Evolutionary conservation across 2,888 invertebrate species (phyloP).

Genomic region (Conus canariensis): DNA sequence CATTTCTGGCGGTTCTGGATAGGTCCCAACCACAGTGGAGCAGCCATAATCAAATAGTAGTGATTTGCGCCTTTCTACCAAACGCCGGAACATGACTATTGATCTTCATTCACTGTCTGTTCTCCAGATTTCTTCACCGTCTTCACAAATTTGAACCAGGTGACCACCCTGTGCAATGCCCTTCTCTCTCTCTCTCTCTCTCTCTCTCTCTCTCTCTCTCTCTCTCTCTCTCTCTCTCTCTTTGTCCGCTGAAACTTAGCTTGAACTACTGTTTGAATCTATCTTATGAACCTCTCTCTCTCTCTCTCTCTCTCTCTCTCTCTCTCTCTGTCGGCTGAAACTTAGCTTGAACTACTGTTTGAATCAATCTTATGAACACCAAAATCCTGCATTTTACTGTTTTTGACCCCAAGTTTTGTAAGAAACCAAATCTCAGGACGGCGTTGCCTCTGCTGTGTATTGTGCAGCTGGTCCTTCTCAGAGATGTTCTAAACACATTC

Average conservation of each 20-base stretch:
- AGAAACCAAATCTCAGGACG: too few relatives aligned
- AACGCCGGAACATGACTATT: too few relatives aligned
- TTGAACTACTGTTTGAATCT: not conserved
- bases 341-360: too few relatives aligned
- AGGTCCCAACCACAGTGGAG: not conserved
- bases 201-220: constrained; percentile 23
- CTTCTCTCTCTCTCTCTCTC: constrained; percentile 12
- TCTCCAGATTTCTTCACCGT: too few relatives aligned
- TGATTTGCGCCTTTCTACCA: not conserved
- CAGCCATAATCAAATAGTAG: constrained; percentile 21
- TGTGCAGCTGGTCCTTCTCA: too few relatives aligned
- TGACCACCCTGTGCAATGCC: not conserved
- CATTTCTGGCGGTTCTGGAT: constrained; percentile 22
- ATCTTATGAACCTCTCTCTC: not conserved
- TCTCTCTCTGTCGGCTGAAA: not conserved
- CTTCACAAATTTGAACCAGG: too few relatives aligned
- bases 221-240: not conserved
- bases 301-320: not conserved
- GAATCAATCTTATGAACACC: too few relatives aligned
- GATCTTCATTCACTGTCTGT: too few relatives aligned
- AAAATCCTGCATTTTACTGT: too few relatives aligned
- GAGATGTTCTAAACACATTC: too few relatives aligned
- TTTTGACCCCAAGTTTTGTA: too few relatives aligned
- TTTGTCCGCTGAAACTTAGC: not conserved
- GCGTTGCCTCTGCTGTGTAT: too few relatives aligned